Base-by-base conservation (phyloP, 2,113 vertebrate species). In the Cygnus atratus region DNA sequence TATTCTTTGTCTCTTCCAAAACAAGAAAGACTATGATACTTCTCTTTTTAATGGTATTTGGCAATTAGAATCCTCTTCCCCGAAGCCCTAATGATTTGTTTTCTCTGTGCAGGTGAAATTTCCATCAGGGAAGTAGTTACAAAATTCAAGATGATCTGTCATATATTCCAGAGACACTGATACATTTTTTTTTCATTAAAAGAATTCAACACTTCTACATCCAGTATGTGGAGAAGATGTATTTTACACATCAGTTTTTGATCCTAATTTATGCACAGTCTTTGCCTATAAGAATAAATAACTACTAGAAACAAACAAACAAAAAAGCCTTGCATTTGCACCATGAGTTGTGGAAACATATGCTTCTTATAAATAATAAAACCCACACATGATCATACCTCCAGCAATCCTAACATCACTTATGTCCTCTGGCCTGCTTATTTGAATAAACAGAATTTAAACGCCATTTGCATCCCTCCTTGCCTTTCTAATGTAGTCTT, bases 171-270 rank as follows among this genome's bases (percentile, higher is more conserved):
- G 76, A 84, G 63, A 71, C 67, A 77, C 21, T 66, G 67, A 86
- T 65, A 65, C 20, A 55, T 22, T 21, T 92, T 87, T 79, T 90
- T 92, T 95, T 94, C 92, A 88, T 93, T 88, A 93, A 59, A 75
- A 75, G 52, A 91, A 95, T 88, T 84, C 55, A 82, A 43, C 24
- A 68, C n/a, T 95, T 92, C 88, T 63, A 63, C 46, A 86, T 33
- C n/a, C 54, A 54, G 37, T 43, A 58, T 35, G 62, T 67, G 22
- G 43, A 96, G 71, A 70, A 93, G 48, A 78, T 76, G 65, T 29
- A 85, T 83, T 93, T 90, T 65, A 73, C 18, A 84, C 62, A 73
- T 83, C 65, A 63, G 6, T 1, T 62, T 74, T 73, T 73, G 68
- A 84, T 68, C 6, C 10, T 57, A 94, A 93, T 91, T 96, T 93